These are phyloP conservation scores for Xenopus petersii DNA, from an alignment of 2,797 vertebrate genomes.

Conservation along the genomic window DNA sequence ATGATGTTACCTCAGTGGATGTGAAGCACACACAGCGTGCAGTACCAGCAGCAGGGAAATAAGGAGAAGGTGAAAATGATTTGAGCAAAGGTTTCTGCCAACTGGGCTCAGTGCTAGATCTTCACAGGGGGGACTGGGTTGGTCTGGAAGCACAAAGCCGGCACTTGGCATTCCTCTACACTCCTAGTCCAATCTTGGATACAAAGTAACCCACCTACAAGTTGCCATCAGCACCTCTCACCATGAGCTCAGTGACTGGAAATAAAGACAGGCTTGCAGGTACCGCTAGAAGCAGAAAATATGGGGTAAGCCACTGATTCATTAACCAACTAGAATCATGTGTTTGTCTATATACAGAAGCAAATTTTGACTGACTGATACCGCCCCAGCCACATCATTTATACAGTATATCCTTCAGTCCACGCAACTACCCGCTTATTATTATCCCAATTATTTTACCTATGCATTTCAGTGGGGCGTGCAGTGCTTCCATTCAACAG, in stretches of 20 bases:
- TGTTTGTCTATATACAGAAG: too few species aligned
- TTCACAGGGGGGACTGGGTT: background rate
- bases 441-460: too few species aligned
- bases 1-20: conserved; percentile 3
- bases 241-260: conserved; percentile 87
- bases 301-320: conserved; percentile 75
- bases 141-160: background rate
- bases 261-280: conserved; percentile 85
- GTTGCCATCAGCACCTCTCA: conserved; percentile 50
- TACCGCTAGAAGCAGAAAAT: conserved; percentile 84
- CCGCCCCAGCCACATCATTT: too few species aligned
- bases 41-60: background rate
- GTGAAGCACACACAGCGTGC: background rate
- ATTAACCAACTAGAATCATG: background rate
- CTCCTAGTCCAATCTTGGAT: conserved; percentile 53
- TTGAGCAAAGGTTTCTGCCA: background rate
- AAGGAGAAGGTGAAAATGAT: conserved; percentile 7
- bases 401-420: too few species aligned
- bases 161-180: background rate
- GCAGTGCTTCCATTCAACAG: too few species aligned
- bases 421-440: too few species aligned
- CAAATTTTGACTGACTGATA: too few species aligned
- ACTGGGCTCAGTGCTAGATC: background rate
- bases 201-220: conserved; percentile 48
- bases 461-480: too few species aligned